Evolutionary conservation across 2,797 vertebrate genomes (phyloP).

Genomic region (Salarias fasciatus): DNA sequence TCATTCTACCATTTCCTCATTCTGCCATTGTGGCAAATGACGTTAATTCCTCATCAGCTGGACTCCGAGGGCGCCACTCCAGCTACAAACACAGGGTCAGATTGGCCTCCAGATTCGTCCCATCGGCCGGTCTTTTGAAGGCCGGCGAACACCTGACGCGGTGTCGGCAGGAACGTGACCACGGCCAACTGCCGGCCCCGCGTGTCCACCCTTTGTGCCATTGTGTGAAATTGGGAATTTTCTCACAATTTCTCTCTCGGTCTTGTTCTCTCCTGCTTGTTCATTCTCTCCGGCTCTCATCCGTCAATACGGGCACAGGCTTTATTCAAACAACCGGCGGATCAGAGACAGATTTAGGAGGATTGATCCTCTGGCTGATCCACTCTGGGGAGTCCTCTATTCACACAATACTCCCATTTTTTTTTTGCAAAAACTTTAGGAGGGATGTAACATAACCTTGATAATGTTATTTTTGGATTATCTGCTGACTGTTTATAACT

Average conservation of each 20-base stretch:
- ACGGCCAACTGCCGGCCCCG: conserved; percentile 31
- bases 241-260: conserved; percentile 25
- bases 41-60: conserved; percentile 70
- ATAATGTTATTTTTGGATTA: background rate
- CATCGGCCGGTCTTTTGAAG: conserved; percentile 3
- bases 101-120: conserved; percentile 18
- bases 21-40: conserved; percentile 64
- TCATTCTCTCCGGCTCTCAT: conserved; percentile 12
- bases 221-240: conserved; percentile 51
- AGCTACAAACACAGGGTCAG: conserved; percentile 46
- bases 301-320: conserved; percentile 35
- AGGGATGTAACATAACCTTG: conserved; percentile 15
- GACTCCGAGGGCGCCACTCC: conserved; percentile 41
- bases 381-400: conserved; percentile 28
- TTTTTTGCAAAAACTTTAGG: conserved; percentile 34
- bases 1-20: conserved; percentile 41
- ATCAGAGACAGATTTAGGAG: conserved; percentile 51
- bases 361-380: conserved; percentile 40
- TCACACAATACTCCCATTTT: background rate
- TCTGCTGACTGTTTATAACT: background rate
- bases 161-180: conserved; percentile 19
- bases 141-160: conserved; percentile 25
- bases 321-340: conserved; percentile 52
- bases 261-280: background rate
- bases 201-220: conserved; percentile 53